phyloP scores from a whole-genome alignment of 2,797 vertebrate species.

The Podarcis lilfordi region DNA sequence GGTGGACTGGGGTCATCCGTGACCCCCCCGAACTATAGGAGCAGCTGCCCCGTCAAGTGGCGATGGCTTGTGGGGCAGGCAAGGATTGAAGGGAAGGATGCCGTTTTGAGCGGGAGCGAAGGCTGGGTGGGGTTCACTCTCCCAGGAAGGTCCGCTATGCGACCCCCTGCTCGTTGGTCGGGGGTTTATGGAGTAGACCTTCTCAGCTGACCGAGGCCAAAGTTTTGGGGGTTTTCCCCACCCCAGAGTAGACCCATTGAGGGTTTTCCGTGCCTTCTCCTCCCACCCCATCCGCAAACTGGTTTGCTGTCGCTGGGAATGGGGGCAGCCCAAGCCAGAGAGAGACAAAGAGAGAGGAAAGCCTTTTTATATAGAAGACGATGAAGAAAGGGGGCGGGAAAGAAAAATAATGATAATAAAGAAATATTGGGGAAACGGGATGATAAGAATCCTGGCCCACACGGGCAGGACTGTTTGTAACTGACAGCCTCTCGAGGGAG shows the following conservation, averaged over 20 bases:
- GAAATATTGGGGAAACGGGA: neutral
- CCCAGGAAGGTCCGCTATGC: no score
- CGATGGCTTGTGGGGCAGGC: no score
- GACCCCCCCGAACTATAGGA: neutral
- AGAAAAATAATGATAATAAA: neutral
- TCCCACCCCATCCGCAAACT: neutral
- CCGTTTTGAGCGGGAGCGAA: neutral
- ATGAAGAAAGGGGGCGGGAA: neutral
- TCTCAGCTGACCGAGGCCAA: neutral
- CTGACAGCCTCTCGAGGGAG: neutral
- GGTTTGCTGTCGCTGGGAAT: neutral
- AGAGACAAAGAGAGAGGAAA: neutral
- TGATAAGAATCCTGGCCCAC: neutral
- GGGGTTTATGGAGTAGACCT: no score
- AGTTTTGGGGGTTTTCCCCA: neutral
- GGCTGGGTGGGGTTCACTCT: neutral
- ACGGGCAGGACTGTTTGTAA: neutral
- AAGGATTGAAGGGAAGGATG: neutral
- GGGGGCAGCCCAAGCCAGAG: neutral
- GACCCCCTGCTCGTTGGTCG: neutral
- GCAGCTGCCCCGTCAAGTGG: rapidly evolving
- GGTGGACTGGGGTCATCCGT: neutral
- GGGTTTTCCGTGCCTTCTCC: neutral
- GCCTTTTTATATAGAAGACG: conserved; percentile 9
- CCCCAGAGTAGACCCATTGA: no score